These are phyloP conservation scores for Caiman crocodilus DNA, from an alignment of 2,797 vertebrate species.

Conservation along the genomic window DNA sequence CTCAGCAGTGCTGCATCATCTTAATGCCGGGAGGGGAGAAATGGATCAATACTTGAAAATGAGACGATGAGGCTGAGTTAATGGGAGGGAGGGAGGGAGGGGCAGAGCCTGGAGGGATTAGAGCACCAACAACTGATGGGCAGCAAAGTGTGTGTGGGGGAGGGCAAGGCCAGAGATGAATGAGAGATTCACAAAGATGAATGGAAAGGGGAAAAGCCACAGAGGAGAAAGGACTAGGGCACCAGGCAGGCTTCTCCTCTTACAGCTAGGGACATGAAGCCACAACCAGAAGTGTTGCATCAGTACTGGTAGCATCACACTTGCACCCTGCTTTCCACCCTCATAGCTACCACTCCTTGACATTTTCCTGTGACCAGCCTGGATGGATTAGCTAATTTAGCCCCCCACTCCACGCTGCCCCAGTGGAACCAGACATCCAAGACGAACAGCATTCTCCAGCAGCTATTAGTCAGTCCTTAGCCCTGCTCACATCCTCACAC, in stretches of 20 bases:
- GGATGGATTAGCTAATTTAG: neutral
- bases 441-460: neutral
- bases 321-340: neutral
- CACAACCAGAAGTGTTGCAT: neutral
- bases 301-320: neutral
- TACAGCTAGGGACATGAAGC: rapidly evolving
- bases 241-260: neutral
- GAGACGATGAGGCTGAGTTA: conserved; percentile 63
- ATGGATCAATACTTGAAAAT: conserved; percentile 81
- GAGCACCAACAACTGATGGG: neutral
- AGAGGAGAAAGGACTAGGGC: neutral
- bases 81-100: conserved; percentile 63
- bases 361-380: neutral
- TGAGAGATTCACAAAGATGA: neutral
- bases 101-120: neutral
- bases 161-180: neutral
- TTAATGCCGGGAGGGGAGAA: conserved; percentile 35
- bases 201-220: neutral
- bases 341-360: neutral
- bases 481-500: too few species aligned
- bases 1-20: neutral
- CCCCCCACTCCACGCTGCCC: neutral
- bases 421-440: neutral
- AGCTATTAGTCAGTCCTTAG: neutral
- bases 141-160: rapidly evolving